These are phyloP conservation scores for Sebastes iracundus DNA, from an alignment of 2,797 vertebrate species.

Conservation along the genomic window DNA sequence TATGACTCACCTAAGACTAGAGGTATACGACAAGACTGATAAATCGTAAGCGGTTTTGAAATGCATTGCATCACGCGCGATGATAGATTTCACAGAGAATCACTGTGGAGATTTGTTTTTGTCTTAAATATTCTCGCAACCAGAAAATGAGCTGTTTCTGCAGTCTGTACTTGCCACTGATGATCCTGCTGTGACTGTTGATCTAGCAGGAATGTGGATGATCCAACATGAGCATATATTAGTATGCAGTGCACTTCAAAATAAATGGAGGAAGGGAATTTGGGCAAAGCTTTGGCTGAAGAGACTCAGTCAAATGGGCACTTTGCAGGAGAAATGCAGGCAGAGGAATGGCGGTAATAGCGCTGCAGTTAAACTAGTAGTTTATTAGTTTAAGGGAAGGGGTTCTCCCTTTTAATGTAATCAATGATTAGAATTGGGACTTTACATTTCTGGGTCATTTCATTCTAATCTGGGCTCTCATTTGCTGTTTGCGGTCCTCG, in stretches of 20 bases:
- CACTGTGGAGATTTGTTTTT: constrained; percentile 9
- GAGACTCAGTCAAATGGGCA: not conserved
- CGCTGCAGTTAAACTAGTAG: not conserved
- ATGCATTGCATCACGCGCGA: constrained; percentile 8
- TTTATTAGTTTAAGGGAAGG: not conserved
- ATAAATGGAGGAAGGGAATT: constrained; percentile 1
- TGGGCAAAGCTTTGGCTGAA: not conserved
- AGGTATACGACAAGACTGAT: constrained; percentile 4
- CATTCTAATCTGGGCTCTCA: constrained; percentile 16
- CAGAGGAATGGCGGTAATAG: not conserved
- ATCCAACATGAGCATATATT: constrained; percentile 19
- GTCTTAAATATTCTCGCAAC: constrained; percentile 7
- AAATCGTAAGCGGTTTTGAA: constrained; percentile 24
- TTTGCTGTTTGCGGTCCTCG: constrained; percentile 11
- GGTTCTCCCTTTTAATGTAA: constrained; percentile 23
- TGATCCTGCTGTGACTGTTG: constrained; percentile 11
- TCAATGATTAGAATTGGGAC: constrained; percentile 19
- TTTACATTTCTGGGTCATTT: constrained; percentile 34
- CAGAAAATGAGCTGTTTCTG: constrained; percentile 19
- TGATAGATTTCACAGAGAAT: constrained; percentile 29
- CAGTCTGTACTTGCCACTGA: constrained; percentile 20
- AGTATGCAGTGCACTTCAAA: constrained; percentile 15
- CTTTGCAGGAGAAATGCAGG: constrained; percentile 1
- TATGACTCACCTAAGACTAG: constrained; percentile 15
- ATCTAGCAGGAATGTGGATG: constrained; percentile 4